These are phyloP conservation scores for Sinodicranocentrus sp. DNA, from an alignment of 2,888 invertebrate species.

Conservation along the genomic window DNA sequence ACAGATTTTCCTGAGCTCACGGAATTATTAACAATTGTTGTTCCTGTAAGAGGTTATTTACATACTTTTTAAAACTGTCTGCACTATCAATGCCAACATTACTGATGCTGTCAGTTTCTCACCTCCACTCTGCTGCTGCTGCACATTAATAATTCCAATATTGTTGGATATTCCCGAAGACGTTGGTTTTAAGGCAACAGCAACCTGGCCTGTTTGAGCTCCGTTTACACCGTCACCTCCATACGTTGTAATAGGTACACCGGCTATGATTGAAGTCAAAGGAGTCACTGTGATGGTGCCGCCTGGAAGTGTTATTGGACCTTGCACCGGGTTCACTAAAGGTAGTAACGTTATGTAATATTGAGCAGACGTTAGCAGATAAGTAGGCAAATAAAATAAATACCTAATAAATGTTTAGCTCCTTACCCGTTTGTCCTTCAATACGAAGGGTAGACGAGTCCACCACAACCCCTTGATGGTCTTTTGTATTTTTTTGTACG, in stretches of 20 bases:
- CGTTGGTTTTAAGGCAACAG: slow-evolving; percentile 48
- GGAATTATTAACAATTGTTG: slow-evolving; percentile 46
- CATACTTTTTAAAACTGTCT: slow-evolving; percentile 1
- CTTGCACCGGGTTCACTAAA: slow-evolving; percentile 72
- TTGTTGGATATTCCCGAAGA: slow-evolving; percentile 41
- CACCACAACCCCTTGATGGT: slow-evolving; percentile 53
- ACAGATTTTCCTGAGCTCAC: slow-evolving; percentile 7
- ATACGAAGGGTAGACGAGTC: slow-evolving; percentile 70
- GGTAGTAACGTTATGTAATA: not conserved
- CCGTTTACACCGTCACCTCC: slow-evolving; percentile 57
- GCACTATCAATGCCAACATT: too few relatives aligned
- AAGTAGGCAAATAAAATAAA: not conserved
- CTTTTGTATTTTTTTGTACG: slow-evolving; percentile 32
- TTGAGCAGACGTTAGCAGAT: too few relatives aligned
- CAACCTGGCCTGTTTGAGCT: slow-evolving; percentile 51
- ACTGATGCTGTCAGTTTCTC: not conserved
- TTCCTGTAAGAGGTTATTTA: not conserved
- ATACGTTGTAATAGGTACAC: slow-evolving; percentile 61
- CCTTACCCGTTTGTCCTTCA: slow-evolving; percentile 24
- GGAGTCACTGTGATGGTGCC: slow-evolving; percentile 76
- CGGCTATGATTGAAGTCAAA: slow-evolving; percentile 67
- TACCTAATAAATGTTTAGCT: not conserved
- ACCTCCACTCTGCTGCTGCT: slow-evolving; percentile 52
- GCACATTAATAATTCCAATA: slow-evolving; percentile 56
- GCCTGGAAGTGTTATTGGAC: slow-evolving; percentile 76